These are phyloP conservation scores for Cnemophilus loriae DNA, from an alignment of 2,113 vertebrate species.

Conservation along the genomic window DNA sequence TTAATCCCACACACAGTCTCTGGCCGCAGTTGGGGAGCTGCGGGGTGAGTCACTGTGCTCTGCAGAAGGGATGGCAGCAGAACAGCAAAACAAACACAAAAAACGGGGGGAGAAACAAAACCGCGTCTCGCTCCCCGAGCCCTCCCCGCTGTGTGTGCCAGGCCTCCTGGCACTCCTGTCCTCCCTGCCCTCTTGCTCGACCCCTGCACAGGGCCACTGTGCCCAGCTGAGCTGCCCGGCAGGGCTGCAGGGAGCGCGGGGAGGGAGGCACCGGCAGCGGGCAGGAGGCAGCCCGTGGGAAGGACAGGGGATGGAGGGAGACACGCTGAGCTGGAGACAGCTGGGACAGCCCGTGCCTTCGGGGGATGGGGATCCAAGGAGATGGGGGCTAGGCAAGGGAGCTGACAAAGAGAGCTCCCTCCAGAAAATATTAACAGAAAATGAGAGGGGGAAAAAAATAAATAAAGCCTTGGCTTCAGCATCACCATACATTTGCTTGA, in stretches of 20 bases:
- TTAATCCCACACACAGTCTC: background rate
- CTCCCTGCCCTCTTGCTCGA: background rate
- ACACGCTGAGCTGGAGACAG: background rate
- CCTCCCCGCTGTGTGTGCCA: background rate
- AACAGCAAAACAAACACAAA: background rate
- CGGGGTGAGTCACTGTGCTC: background rate
- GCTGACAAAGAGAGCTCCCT: background rate
- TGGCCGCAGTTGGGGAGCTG: background rate
- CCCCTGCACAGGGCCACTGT: fast-evolving
- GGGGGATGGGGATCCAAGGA: background rate
- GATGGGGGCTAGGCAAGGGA: background rate
- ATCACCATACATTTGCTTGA: background rate
- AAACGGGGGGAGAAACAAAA: fast-evolving
- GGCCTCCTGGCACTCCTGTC: background rate
- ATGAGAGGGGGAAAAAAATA: background rate
- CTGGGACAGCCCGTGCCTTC: background rate
- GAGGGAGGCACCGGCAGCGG: background rate
- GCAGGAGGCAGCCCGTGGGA: fast-evolving
- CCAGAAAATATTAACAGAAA: background rate
- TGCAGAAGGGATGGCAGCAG: background rate
- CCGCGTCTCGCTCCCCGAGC: background rate
- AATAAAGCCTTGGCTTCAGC: background rate
- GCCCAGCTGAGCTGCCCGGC: background rate
- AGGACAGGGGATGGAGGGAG: background rate
- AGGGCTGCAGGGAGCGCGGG: background rate